A percentile compares a stretch with the other conserved stretches of the same genome.
Conservation (phyloP, 2,888 invertebrate species). For the Tetragonula carbonaria region DNA sequence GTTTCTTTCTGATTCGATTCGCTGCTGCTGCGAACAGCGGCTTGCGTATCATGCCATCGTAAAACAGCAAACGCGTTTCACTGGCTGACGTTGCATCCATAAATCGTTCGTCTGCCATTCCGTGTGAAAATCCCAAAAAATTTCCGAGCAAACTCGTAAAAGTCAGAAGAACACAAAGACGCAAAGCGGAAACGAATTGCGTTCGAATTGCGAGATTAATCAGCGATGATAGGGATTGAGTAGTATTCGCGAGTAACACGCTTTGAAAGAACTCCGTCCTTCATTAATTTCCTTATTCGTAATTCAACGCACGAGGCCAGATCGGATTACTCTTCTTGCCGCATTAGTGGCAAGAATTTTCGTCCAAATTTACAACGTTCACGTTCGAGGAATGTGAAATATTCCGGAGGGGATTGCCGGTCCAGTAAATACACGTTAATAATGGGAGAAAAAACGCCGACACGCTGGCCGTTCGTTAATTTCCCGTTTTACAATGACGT, state of each 20-base stretch:
- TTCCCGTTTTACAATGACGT: constrained; percentile 16
- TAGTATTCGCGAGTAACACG: neutral
- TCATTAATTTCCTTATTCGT: too few relatives aligned
- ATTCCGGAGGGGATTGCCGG: neutral
- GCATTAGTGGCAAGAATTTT: neutral
- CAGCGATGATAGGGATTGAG: neutral
- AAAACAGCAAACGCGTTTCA: constrained; percentile 7
- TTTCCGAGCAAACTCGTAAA: neutral
- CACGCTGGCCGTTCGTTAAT: constrained; percentile 26
- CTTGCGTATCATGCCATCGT: neutral
- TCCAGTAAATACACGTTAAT: constrained; percentile 23
- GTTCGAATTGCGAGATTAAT: neutral
- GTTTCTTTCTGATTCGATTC: neutral
- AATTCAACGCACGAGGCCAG: too few relatives aligned
- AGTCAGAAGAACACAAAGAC: neutral
- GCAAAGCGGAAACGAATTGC: neutral
- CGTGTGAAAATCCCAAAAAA: neutral
- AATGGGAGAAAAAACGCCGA: constrained; percentile 24
- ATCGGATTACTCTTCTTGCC: neutral
- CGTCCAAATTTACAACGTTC: constrained; percentile 13
- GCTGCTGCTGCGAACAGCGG: neutral
- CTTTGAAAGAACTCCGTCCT: too few relatives aligned
- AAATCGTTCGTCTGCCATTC: constrained; percentile 1
- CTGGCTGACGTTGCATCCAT: constrained; percentile 4
- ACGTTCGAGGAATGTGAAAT: neutral